Base-by-base conservation (phyloP, 2,888 invertebrate genomes). In the Zaprionus lineosus region DNA sequence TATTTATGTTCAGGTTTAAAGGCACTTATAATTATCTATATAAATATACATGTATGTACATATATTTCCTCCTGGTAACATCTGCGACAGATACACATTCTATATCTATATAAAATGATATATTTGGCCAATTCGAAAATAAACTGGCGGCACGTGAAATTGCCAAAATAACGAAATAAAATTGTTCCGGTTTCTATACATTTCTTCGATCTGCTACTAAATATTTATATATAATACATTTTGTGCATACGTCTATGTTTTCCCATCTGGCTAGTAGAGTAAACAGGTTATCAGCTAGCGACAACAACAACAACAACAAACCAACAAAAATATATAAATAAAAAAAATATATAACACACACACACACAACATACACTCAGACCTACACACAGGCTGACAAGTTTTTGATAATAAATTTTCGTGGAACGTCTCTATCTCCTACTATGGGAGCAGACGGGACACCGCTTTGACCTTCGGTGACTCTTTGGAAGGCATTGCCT, bases 211-310 rank as follows among this genome's bases (percentile, higher is more conserved):
- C 41, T 31, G 34, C 15, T 51, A 9, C 18, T 8, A 36, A 8
- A 43, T 24, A 36, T 7, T 36, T 43, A 21, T 21, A 53, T 36
- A 24, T 29, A 5, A 1, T 24, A 43, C 12, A 33, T 24, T 24
- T 8, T 28, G 14, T 44, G 5, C 39, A 8, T 44, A 15, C 11
- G 31, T 28, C 29, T 15, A 34, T 28, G 11, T 12, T n/a, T n/a
- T n/a, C n/a, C n/a, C n/a, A 47, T 37, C 31, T 29, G 7, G 16
- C 24, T 43, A 37, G 33, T 53, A 51, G 43, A 60, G 31, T 36
- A 64, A 77, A 77, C 81, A 65, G 81, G 78, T 81, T 78, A 78
- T 78, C 75, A 81, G 70, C 41, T 37, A 44, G 40, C 16, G 50
- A 47, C 39, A 62, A 69, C 58, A 75, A 59, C 43, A 50, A 19